Base-by-base conservation (phyloP, 2,113 vertebrate genomes). In the Trematocara stigmaticum region DNA sequence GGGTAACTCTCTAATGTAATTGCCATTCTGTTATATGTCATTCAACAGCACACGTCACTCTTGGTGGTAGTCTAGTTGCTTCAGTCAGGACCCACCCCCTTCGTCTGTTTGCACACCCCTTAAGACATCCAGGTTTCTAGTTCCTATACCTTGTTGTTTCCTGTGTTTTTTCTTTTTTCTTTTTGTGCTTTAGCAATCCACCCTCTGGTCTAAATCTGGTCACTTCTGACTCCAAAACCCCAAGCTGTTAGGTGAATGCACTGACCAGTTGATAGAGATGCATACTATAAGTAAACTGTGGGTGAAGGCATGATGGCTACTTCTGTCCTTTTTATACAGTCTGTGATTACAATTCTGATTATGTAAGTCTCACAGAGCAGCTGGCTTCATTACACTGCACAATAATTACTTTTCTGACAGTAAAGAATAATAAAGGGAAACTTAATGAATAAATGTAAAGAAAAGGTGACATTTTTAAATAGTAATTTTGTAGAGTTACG, bases 391-490 rank as follows among this genome's bases (percentile, higher is more conserved):
- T 4, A 71, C 23, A 47, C 23, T 31, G 42, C 42, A 76, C 23
- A 47, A 49, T 31, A 76, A n/a, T 74, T 76, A 76, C 23, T 31
- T 49, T 76, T 10, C 69, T 49, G 42, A 74, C 40, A 47, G 40
- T 18, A 47, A 74, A 47, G 13, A 16, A 47, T 74, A 47, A 47
- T 18, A 74, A 74, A 71, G 8, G 20, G 20, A 29, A 71, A 45
- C 40, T 16, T 26, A 26, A 16, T 59, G 26, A 81, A 34, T 49
- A 34, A 31, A 47, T 34, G 23, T 61, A 18, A 42, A 31, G 6
- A 80, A 3, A 12, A 80, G 45, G 23, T n/a, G 38, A 47, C 9
- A 26, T 80, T 71, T 57, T 42, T 80, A n/a, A 56, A 20, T 56
- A 16, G 5, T 56, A 29, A 31, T 56, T 55, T 69, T 49, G 23